Conservation (phyloP, 2,113 vertebrate species). For the Catharus bicknelli region DNA sequence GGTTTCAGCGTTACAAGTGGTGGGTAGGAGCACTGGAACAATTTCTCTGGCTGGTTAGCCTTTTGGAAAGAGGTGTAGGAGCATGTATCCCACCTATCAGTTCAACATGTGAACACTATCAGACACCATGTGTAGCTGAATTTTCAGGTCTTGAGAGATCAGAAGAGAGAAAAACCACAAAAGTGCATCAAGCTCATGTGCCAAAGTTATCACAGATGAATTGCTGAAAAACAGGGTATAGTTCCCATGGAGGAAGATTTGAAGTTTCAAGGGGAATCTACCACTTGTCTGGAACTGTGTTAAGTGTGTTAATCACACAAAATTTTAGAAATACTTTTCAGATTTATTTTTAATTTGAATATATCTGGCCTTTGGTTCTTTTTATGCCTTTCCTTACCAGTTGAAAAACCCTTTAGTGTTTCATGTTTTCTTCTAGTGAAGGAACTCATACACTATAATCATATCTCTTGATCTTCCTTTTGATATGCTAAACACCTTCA, state of each 20-base stretch:
- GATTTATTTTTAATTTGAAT: conserved; percentile 59
- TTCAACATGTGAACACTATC: rapidly evolving
- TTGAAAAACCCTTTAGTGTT: conserved; percentile 45
- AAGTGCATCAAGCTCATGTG: not conserved
- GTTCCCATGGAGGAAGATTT: not conserved
- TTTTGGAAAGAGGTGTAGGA: rapidly evolving
- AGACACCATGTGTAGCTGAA: not conserved
- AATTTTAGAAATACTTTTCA: conserved; percentile 8
- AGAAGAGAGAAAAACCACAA: not conserved
- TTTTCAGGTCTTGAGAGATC: not conserved
- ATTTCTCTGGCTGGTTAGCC: no score
- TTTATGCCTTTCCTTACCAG: conserved; percentile 32
- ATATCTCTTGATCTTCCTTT: conserved; percentile 54
- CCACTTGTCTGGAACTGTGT: not conserved
- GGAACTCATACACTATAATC: conserved; percentile 45
- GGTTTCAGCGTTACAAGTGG: not conserved
- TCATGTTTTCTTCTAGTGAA: conserved; percentile 23
- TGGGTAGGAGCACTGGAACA: not conserved
- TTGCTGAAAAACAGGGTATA: not conserved
- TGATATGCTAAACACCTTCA: conserved; percentile 53
- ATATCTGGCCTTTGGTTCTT: conserved; percentile 47
- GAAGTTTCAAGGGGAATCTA: not conserved
- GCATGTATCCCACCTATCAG: rapidly evolving
- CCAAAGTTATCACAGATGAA: not conserved
- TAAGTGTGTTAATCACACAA: conserved; percentile 11